Percentiles rank a stretch among this genome's conserved stretches.
These are phyloP conservation scores for Carassius auratus DNA, from an alignment of 2,113 vertebrate species.

Conservation along the genomic window DNA sequence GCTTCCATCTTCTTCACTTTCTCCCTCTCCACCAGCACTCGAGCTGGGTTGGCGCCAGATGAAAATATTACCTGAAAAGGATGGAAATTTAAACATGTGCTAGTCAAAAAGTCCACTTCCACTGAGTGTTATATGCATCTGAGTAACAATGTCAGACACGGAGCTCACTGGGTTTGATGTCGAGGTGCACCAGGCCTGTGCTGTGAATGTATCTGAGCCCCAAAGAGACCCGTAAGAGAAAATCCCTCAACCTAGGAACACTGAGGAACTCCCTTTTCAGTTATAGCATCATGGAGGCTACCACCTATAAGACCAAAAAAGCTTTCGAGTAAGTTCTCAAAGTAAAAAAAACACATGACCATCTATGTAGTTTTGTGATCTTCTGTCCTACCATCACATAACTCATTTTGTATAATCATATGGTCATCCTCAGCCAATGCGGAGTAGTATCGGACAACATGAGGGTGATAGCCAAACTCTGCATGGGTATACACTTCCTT, in stretches of 20 bases:
- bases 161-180: slow-evolving; percentile 93
- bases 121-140: neutral
- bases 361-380: neutral
- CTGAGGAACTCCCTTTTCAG: slow-evolving; percentile 78
- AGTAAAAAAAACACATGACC: neutral
- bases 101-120: neutral
- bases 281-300: slow-evolving; percentile 81
- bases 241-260: slow-evolving; percentile 83
- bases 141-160: neutral
- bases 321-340: neutral
- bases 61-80: slow-evolving; percentile 92
- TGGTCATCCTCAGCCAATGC: slow-evolving; percentile 92
- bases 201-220: slow-evolving; percentile 94
- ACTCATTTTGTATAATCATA: slow-evolving; percentile 97
- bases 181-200: slow-evolving; percentile 88
- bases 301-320: slow-evolving; percentile 78
- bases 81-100: neutral
- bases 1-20: slow-evolving; percentile 82
- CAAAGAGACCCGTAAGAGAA: slow-evolving; percentile 89
- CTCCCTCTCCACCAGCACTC: slow-evolving; percentile 72
- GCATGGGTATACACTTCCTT: slow-evolving; percentile 95
- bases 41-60: slow-evolving; percentile 75
- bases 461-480: slow-evolving; percentile 93
- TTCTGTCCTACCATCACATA: slow-evolving; percentile 85
- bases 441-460: slow-evolving; percentile 96